Evolutionary conservation across 1,140 invertebrate genomes (phyloP).

Genomic region (Drosophila mauritiana): DNA sequence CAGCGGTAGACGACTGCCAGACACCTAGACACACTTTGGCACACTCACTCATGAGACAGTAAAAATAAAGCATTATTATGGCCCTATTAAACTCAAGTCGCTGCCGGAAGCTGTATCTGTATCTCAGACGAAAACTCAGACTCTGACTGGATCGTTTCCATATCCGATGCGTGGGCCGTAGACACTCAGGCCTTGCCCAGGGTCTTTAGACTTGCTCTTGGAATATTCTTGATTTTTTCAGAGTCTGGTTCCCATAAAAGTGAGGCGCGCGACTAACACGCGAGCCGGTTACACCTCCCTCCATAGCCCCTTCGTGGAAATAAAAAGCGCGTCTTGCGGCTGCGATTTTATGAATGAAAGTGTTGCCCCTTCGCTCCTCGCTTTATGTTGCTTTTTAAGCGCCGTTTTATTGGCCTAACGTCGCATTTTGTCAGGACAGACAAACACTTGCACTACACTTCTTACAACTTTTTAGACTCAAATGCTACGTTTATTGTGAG

Average conservation of each 20-base stretch:
- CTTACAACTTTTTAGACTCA: slow-evolving; percentile 11
- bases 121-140: background rate
- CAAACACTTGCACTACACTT: slow-evolving; percentile 23
- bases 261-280: slow-evolving; percentile 61
- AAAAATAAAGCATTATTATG: slow-evolving; percentile 83
- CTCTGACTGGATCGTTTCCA: background rate
- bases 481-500: background rate
- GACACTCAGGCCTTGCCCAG: slow-evolving; percentile 47
- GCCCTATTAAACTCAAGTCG: slow-evolving; percentile 70
- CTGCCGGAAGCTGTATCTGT: slow-evolving; percentile 66
- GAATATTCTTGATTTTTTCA: slow-evolving; percentile 2
- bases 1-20: slow-evolving; percentile 70
- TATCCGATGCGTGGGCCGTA: slow-evolving; percentile 14
- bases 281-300: slow-evolving; percentile 29
- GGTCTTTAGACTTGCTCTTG: slow-evolving; percentile 15
- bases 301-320: slow-evolving; percentile 5
- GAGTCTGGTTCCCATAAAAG: slow-evolving; percentile 47
- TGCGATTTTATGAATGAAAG: slow-evolving; percentile 75
- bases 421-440: slow-evolving; percentile 49
- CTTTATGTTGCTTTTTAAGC: slow-evolving; percentile 59
- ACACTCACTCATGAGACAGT: slow-evolving; percentile 67
- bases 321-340: slow-evolving; percentile 24
- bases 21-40: slow-evolving; percentile 65
- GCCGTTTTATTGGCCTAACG: slow-evolving; percentile 65
- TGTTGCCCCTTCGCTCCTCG: slow-evolving; percentile 5